A percentile compares a stretch with the other conserved stretches of the same genome.
Evolutionary conservation across 2,888 invertebrate species (phyloP).

Genomic region (Hetaerina titia): DNA sequence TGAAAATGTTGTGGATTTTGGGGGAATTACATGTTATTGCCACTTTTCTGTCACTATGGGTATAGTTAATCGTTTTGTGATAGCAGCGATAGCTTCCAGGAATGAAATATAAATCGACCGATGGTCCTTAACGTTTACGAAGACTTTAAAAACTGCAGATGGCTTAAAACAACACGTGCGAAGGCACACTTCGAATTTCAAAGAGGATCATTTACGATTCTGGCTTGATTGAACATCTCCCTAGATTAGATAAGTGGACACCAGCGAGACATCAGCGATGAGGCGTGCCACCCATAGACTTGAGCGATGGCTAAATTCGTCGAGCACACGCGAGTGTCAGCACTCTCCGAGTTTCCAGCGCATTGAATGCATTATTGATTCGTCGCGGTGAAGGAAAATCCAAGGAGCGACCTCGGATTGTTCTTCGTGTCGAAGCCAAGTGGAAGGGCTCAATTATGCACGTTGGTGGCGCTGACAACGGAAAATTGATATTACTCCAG

Average conservation of each 20-base stretch:
- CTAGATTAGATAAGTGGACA: not conserved
- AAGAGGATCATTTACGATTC: too few relatives aligned
- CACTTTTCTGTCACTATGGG: too few relatives aligned
- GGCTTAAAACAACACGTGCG: not conserved
- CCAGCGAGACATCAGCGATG: not conserved
- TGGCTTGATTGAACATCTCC: not conserved
- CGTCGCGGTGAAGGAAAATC: constrained; percentile 13
- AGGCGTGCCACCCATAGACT: not conserved
- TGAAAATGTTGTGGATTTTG: too few relatives aligned
- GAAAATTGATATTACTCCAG: not conserved
- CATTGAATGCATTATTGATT: constrained; percentile 33
- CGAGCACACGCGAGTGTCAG: not conserved
- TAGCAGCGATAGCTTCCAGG: too few relatives aligned
- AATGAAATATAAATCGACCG: too few relatives aligned
- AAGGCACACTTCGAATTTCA: not conserved
- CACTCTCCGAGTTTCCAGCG: not conserved
- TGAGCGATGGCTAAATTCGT: not conserved
- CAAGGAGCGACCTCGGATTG: constrained; percentile 27
- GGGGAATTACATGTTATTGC: too few relatives aligned
- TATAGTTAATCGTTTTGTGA: too few relatives aligned
- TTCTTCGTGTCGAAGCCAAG: not conserved
- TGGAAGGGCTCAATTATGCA: constrained; percentile 25
- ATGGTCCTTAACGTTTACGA: too few relatives aligned
- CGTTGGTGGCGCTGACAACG: not conserved
- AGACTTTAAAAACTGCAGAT: too few relatives aligned